phyloP scores from a whole-genome alignment of 2,113 vertebrate species.

The Sylvietta virens region DNA sequence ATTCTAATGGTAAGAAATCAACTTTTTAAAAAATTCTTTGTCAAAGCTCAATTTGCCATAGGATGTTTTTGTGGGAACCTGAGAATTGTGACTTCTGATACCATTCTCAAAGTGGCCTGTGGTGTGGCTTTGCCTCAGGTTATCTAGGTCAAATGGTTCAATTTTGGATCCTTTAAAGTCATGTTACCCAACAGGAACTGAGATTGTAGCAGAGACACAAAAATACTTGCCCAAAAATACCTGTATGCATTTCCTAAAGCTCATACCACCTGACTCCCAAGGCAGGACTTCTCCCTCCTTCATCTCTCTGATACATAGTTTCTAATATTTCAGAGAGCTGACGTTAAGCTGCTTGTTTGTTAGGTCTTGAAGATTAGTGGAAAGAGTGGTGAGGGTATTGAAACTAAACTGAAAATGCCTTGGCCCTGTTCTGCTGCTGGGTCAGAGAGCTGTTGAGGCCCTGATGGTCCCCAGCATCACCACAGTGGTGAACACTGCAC shows the following conservation, averaged over 20 bases:
- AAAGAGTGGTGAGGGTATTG: neutral
- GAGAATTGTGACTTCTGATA: neutral
- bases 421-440: neutral
- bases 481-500: neutral
- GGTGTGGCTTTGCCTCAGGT: neutral
- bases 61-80: neutral
- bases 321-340: neutral
- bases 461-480: neutral
- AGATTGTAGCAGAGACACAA: neutral
- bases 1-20: conserved; percentile 88
- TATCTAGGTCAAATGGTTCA: neutral
- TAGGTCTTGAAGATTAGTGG: neutral
- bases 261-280: neutral
- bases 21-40: neutral
- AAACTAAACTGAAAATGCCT: neutral
- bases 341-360: neutral
- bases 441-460: neutral
- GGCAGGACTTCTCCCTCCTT: neutral
- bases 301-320: accelerated
- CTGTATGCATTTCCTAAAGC: neutral
- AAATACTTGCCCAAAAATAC: neutral
- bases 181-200: neutral
- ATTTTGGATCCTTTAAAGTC: neutral
- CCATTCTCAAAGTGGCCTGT: neutral
- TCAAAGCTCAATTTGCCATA: neutral